phyloP scores from a whole-genome alignment of 2,113 vertebrate species.

The Gallinago jamesoni region DNA sequence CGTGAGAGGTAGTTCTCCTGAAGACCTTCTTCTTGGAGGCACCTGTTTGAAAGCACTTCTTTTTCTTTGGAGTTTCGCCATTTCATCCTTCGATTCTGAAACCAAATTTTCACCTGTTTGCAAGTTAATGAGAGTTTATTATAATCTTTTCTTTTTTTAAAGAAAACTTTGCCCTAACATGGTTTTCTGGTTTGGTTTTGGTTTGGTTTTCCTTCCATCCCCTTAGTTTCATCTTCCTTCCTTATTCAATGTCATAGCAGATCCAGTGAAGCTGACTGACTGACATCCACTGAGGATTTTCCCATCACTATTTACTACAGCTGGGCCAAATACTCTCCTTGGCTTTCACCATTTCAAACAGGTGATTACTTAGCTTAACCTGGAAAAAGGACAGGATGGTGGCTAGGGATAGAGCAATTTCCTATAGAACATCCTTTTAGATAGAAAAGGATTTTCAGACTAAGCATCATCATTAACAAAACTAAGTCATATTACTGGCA shows the following conservation, averaged over 20 bases:
- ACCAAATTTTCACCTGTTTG: slow-evolving; percentile 97
- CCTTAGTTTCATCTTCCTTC: background rate
- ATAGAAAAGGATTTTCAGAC: background rate
- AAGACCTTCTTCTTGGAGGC: slow-evolving; percentile 72
- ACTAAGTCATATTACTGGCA: background rate
- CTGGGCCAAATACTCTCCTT: background rate
- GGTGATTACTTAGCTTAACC: background rate
- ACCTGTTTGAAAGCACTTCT: slow-evolving; percentile 80
- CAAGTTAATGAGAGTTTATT: slow-evolving; percentile 45
- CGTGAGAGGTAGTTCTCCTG: slow-evolving; percentile 68
- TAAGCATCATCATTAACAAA: background rate
- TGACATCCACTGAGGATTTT: background rate
- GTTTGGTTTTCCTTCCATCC: background rate
- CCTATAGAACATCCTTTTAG: background rate
- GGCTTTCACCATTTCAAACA: background rate
- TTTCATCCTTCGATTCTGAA: slow-evolving; percentile 98
- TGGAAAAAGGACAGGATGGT: background rate
- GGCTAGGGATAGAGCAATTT: background rate
- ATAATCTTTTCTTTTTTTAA: background rate
- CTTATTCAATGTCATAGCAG: background rate
- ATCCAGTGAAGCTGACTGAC: background rate
- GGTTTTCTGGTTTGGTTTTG: background rate
- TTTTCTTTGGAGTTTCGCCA: slow-evolving; percentile 98
- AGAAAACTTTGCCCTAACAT: background rate
- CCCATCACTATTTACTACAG: background rate